Percentiles rank a stretch among this genome's conserved stretches.
Evolutionary conservation across 2,888 invertebrate genomes (phyloP).

Genomic region (Volucella inanis): DNA sequence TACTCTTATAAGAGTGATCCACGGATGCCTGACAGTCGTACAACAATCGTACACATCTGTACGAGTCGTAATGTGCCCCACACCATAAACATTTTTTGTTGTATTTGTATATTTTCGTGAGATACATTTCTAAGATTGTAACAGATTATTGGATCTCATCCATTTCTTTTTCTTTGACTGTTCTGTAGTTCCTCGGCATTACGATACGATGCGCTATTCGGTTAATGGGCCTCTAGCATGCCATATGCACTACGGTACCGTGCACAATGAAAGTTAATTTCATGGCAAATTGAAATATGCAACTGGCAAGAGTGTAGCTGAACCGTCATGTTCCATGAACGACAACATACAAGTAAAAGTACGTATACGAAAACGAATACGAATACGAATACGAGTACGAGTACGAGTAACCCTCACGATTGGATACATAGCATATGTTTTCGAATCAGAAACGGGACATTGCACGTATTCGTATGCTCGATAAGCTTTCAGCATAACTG

Average conservation of each 20-base stretch:
- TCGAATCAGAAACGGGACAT: slow-evolving; percentile 18
- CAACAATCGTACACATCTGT: neutral
- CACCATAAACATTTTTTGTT: too few species aligned
- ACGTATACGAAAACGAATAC: too few species aligned
- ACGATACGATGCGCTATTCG: slow-evolving; percentile 40
- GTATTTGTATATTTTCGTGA: neutral
- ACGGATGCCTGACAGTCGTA: neutral
- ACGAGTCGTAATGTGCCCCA: neutral
- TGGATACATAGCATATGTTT: neutral
- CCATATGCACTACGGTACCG: slow-evolving; percentile 37
- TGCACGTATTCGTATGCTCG: neutral
- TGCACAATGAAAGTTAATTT: slow-evolving; percentile 71
- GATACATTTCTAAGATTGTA: slow-evolving; percentile 61
- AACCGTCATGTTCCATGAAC: slow-evolving; percentile 18
- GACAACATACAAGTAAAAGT: neutral
- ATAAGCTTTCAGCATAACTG: slow-evolving; percentile 12
- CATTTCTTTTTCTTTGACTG: slow-evolving; percentile 53
- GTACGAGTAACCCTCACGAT: too few species aligned
- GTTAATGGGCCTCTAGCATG: slow-evolving; percentile 48
- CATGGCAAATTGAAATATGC: slow-evolving; percentile 50
- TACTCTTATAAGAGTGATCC: neutral
- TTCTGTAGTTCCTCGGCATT: neutral
- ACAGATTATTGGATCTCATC: slow-evolving; percentile 60
- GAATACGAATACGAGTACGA: too few species aligned
- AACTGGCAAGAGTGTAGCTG: slow-evolving; percentile 6